Conservation (phyloP, 2,797 vertebrate genomes). For the Myiothlypis coronata region DNA sequence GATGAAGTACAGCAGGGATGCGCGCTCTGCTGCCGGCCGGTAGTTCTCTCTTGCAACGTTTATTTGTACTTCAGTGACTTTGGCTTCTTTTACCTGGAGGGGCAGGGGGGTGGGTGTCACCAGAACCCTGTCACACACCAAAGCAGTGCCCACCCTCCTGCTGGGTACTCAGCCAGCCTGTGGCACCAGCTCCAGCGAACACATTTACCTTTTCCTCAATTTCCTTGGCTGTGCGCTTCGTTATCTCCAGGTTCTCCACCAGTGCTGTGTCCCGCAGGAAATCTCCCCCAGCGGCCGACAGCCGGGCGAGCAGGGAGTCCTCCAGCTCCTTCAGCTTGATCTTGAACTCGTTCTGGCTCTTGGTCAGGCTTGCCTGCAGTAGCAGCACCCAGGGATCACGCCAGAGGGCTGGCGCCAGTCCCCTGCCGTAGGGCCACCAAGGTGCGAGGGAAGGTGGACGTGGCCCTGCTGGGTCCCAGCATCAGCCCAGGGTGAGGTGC, state of each 20-base stretch:
- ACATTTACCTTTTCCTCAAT: slow-evolving; percentile 70
- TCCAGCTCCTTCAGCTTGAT: slow-evolving; percentile 78
- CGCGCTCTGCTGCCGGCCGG: slow-evolving; percentile 64
- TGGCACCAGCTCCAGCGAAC: accelerated
- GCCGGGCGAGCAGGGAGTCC: slow-evolving; percentile 73
- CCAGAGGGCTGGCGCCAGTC: neutral
- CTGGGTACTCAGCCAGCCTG: neutral
- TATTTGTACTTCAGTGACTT: slow-evolving; percentile 71
- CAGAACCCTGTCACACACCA: accelerated
- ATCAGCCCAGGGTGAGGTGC: neutral
- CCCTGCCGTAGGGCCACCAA: accelerated
- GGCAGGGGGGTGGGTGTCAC: neutral
- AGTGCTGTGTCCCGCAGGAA: slow-evolving; percentile 73
- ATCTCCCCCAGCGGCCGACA: slow-evolving; percentile 67
- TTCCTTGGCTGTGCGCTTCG: slow-evolving; percentile 72
- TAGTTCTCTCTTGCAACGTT: slow-evolving; percentile 73
- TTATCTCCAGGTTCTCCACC: slow-evolving; percentile 77
- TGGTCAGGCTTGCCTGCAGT: slow-evolving; percentile 73
- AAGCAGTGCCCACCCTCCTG: neutral
- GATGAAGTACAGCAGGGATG: slow-evolving; percentile 77
- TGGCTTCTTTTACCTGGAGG: slow-evolving; percentile 71
- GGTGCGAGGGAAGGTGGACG: accelerated
- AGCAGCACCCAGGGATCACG: neutral
- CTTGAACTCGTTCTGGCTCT: slow-evolving; percentile 78
- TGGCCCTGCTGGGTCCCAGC: neutral